Percentiles rank a stretch among this genome's conserved stretches.
These are phyloP conservation scores for Calidris pygmaea DNA, from an alignment of 2,113 vertebrate genomes.

Conservation along the genomic window DNA sequence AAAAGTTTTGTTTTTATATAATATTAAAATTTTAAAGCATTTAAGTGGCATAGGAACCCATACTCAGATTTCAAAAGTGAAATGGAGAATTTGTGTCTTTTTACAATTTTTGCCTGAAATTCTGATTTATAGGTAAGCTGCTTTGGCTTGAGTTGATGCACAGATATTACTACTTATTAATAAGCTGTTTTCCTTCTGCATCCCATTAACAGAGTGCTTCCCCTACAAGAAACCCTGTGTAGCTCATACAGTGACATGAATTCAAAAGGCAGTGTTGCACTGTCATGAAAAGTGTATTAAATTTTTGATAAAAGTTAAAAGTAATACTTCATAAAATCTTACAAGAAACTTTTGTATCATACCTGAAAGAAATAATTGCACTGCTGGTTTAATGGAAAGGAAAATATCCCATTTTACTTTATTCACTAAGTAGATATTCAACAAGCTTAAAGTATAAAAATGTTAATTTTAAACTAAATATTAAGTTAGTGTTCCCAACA, in stretches of 20 bases:
- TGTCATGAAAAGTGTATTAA: neutral
- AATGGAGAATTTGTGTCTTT: neutral
- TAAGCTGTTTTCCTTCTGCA: neutral
- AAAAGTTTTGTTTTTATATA: neutral
- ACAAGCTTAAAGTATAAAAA: neutral
- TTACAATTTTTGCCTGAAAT: neutral
- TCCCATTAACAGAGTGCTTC: neutral
- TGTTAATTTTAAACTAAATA: conserved; percentile 5
- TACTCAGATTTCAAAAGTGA: neutral
- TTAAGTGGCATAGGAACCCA: neutral
- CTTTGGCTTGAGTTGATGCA: neutral
- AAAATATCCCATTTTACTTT: neutral
- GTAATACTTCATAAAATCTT: neutral
- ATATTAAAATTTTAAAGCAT: neutral
- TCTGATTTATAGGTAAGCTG: neutral
- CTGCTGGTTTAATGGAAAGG: neutral
- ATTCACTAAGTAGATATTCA: neutral
- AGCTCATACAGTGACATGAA: neutral
- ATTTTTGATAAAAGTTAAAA: neutral
- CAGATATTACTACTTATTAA: neutral
- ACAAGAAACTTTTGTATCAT: neutral
- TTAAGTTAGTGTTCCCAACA: neutral
- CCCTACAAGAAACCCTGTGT: neutral
- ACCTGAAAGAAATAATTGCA: neutral
- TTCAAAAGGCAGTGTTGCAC: neutral